Evolutionary conservation across 2,113 vertebrate species (phyloP), one percentile per base, ranked within the genome.

Genomic region (Aphelocoma coerulescens): DNA sequence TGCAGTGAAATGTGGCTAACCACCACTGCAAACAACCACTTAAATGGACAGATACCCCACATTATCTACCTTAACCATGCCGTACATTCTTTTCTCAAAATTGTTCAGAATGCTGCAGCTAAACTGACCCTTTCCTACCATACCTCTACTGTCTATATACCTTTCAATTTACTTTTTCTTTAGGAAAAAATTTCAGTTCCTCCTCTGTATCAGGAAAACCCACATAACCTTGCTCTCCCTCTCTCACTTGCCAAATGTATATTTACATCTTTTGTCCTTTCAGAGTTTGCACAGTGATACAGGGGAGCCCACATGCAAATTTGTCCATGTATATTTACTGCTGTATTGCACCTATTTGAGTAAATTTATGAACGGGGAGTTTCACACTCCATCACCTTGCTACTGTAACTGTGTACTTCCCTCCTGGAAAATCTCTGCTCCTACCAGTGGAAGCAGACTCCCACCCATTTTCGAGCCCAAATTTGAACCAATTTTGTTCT

Each of bases 261-360:
- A n/a, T 65, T 68, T 65, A 61, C 20, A 41, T 39, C 21, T 5
- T 55, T 76, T 71, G 6, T 37, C 44, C 49, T 54, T 32, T 76
- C 1, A 0, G 41, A 66, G 8, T 55, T 57, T 28, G 30, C 19
- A 39, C 39, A 17, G 7, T 14, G 9, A n/a, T 9, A n/a, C 0
- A 57, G 13, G 10, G 26, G 66, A 72, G 13, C 24, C 15, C 32
- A 39, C 9, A 0, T 9, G 32, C 24, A 68, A 54, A 19, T 51
- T 39, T 77, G 13, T 4, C 8, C 15, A 39, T 5, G 1, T 28
- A 26, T 35, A 28, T n/a, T 79, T 39, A 58, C 33, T 18, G 24
- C 11, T 51, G 12, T 43, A 52, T 18, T 67, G 24, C 24, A 44
- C 1, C 0, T 52, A 28, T 57, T 21, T 46, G 12, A 20, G 18